Conservation (phyloP, 2,113 vertebrate species). For the Rattus norvegicus region DNA sequence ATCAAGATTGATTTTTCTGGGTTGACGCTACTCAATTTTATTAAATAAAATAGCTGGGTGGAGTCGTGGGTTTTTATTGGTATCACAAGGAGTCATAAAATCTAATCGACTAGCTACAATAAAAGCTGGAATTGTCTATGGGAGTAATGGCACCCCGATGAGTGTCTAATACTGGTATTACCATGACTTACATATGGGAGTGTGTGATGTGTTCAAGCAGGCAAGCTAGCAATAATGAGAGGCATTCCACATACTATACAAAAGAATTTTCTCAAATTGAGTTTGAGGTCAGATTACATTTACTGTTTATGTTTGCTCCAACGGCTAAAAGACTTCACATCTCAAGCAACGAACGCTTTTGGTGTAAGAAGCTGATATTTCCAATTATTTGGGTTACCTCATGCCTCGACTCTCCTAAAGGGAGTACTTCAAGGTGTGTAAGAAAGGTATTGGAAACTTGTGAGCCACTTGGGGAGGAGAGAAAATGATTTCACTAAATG, state of each 20-base stretch:
- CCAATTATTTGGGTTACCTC: conserved; percentile 10
- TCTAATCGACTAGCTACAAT: conserved; percentile 38
- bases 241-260: not conserved
- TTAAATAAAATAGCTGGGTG: conserved; percentile 48
- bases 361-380: not conserved
- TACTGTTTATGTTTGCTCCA: not conserved
- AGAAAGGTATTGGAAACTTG: not conserved
- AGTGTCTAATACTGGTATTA: not conserved
- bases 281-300: not conserved
- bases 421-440: not conserved
- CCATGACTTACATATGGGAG: not conserved
- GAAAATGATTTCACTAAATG: conserved; percentile 24
- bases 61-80: conserved; percentile 44
- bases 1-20: conserved; percentile 61
- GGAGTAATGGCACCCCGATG: conserved; percentile 45
- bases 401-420: not conserved
- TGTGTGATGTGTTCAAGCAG: conserved; percentile 14
- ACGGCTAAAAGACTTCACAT: not conserved
- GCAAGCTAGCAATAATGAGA: conserved; percentile 4
- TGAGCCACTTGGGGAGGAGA: not conserved
- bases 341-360: conserved; percentile 8
- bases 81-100: conserved; percentile 53
- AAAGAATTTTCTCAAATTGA: conserved; percentile 25
- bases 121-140: conserved; percentile 34
- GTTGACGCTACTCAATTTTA: conserved; percentile 31